Evolutionary conservation across 1,140 invertebrate genomes (phyloP), one percentile per base, ranked within the genome.

Genomic region (Euura lappo): DNA sequence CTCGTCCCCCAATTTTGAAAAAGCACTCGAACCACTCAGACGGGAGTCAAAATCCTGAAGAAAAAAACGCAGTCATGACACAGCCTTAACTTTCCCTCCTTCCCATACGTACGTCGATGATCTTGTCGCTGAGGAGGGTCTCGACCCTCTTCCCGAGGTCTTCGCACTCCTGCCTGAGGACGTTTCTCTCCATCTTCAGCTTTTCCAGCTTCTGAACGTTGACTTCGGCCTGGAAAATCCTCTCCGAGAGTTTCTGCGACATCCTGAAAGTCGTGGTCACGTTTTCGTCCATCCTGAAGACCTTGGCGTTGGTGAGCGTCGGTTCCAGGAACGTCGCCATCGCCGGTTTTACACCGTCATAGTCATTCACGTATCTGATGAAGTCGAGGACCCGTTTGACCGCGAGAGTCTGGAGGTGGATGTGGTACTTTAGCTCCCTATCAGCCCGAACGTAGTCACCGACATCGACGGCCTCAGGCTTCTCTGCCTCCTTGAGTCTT

Each of bases 401-500:
- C 13, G 51, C 51, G 8, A 60, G 13, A 60, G 8, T 60, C 13
- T 60, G 51, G 13, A 60, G 51, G 51, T 60, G 51, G 51, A 60
- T 60, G 13, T 11, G 13, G 51, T 60, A 60, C 51, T 60, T 60
- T n/a, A 60, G 10, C 51, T 60, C 51, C 13, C 51, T 60, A n/a
- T 60, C 51, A 60, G 51, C 51, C 13, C 2, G 51, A 8, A 60
- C 51, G 51, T 60, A 60, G 13, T 60, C 51, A 8, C 51, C 51
- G 70, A 69, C 67, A 47, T 76, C 76, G 2, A 66, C 28, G 44
- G 51, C n/a, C 4, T 81, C 77, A 28, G 75, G 70, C 70, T 71
- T 77, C 47, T 76, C 68, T 66, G 72, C 67, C 42, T 79, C 73
- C 69, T 75, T 65, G 65, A 71, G 42, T 11, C 71, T 76, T 47